phyloP scores from a whole-genome alignment of 2,797 vertebrate species.

The Sphenopsis melanotis region DNA sequence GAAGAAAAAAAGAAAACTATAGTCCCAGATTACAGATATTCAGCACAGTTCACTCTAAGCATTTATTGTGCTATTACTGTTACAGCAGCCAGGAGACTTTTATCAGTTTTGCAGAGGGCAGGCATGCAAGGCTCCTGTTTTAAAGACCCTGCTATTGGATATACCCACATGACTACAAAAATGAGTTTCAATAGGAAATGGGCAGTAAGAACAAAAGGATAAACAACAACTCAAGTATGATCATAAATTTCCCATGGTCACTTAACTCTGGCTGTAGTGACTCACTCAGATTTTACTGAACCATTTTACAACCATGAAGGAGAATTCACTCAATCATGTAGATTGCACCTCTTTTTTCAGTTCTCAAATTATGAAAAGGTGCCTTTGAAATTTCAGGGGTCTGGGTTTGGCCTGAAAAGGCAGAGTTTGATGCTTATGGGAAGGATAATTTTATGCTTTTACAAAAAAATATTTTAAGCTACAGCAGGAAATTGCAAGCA shows the following conservation, averaged over 20 bases:
- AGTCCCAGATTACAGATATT: background rate
- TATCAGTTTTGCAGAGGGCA: background rate
- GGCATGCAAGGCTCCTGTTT: background rate
- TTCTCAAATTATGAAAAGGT: background rate
- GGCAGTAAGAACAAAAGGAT: background rate
- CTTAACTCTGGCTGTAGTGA: background rate
- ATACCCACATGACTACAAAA: background rate
- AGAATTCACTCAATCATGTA: background rate
- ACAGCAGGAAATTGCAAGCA: conserved; percentile 56
- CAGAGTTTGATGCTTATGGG: background rate
- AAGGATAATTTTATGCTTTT: background rate
- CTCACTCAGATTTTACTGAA: background rate
- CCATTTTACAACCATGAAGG: background rate
- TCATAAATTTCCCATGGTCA: background rate
- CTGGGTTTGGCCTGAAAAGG: background rate
- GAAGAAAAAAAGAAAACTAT: no score
- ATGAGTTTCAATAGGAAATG: background rate
- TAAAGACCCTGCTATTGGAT: background rate
- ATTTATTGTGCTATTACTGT: background rate
- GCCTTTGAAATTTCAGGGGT: background rate
- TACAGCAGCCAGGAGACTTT: background rate
- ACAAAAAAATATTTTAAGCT: background rate
- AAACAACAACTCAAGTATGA: background rate
- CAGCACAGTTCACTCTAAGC: background rate
- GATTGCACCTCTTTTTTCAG: background rate